Evolutionary conservation across 2,888 invertebrate genomes (phyloP).

Genomic region (Clusia tigrina): DNA sequence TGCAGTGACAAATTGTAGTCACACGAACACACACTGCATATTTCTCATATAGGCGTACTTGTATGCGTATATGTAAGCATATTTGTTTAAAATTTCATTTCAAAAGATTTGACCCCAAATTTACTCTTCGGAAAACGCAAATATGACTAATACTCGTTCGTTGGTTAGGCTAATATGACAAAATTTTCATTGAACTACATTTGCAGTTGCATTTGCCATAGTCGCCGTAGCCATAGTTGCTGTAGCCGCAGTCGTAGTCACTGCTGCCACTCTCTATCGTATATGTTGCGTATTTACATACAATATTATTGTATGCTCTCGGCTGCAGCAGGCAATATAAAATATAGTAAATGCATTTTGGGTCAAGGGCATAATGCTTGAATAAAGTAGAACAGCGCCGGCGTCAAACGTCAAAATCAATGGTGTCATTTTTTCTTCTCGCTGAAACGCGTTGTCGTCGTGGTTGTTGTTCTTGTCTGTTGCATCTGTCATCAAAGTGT

Average conservation of each 20-base stretch:
- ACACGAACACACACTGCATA: no score
- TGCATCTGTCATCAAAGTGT: neutral
- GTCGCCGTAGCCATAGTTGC: neutral
- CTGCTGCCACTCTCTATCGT: neutral
- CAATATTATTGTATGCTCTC: no score
- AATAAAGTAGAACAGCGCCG: constrained; percentile 14
- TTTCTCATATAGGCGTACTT: no score
- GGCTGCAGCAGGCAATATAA: neutral
- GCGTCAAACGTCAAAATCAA: constrained; percentile 18
- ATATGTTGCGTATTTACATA: no score
- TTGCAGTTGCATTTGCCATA: neutral
- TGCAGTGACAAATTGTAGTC: no score
- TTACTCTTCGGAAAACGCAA: no score
- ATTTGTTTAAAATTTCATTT: no score
- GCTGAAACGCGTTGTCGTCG: no score
- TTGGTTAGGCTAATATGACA: neutral
- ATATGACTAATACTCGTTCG: neutral
- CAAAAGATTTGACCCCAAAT: no score
- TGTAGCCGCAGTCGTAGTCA: constrained; percentile 1
- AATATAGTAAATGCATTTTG: constrained; percentile 1
- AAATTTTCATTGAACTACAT: constrained; percentile 14
- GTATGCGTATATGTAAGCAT: no score
- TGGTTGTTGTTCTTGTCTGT: neutral
- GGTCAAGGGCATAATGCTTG: constrained; percentile 7
- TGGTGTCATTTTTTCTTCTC: neutral